phyloP scores from a whole-genome alignment of 1,140 invertebrate genomes.

The Paralvinella palmiformis region DNA sequence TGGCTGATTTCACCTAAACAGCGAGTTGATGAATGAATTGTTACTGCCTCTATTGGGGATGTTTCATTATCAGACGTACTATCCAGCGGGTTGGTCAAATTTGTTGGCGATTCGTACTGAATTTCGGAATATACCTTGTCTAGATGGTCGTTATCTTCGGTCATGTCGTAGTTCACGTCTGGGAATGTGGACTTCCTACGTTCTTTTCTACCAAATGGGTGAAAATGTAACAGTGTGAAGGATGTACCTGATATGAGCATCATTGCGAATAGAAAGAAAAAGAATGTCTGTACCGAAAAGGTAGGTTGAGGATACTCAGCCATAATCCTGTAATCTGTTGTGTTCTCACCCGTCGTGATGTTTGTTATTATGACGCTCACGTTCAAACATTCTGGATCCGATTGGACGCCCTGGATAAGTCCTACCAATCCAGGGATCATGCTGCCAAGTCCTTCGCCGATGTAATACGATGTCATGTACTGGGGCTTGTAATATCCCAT shows the following conservation, averaged over 20 bases:
- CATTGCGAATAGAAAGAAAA: background rate
- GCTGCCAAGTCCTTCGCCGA: conserved; percentile 77
- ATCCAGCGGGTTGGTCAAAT: too few relatives aligned
- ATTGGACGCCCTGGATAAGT: conserved; percentile 67
- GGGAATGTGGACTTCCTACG: too few relatives aligned
- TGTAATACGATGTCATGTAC: conserved; percentile 63
- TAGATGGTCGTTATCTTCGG: too few relatives aligned
- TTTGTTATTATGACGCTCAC: conserved; percentile 46
- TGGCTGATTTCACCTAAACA: too few relatives aligned
- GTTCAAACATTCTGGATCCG: conserved; percentile 55
- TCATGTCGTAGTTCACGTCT: too few relatives aligned
- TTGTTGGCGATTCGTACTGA: too few relatives aligned
- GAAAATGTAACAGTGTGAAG: background rate
- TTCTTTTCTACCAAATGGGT: background rate
- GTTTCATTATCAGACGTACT: too few relatives aligned
- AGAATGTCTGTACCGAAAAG: background rate
- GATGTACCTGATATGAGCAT: background rate
- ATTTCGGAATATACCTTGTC: too few relatives aligned
- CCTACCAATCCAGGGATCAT: conserved; percentile 79
- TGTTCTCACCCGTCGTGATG: too few relatives aligned
- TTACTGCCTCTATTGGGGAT: too few relatives aligned
- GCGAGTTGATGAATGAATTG: too few relatives aligned
- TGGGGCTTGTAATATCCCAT: conserved; percentile 71
- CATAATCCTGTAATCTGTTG: too few relatives aligned
- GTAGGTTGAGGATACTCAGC: background rate